Conservation (phyloP, 2,888 invertebrate species). For the Phragmatobia fuliginosa region DNA sequence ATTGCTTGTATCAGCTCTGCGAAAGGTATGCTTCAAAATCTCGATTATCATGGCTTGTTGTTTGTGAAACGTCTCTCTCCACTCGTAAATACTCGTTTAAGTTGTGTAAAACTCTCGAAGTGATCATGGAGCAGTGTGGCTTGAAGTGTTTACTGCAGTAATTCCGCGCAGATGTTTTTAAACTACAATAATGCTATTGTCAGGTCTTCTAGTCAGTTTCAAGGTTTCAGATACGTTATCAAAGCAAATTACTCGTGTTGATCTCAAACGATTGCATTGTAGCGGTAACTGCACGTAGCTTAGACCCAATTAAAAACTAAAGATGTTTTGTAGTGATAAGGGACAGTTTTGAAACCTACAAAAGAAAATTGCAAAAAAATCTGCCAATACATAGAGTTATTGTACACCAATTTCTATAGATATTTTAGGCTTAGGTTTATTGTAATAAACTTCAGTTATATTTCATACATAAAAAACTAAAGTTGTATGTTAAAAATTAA, state of each 20-base stretch:
- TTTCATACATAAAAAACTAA: no score
- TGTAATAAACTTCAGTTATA: not conserved
- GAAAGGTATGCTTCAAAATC: slow-evolving; percentile 88
- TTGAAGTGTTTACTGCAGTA: not conserved
- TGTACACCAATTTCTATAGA: not conserved
- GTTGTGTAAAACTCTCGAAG: not conserved
- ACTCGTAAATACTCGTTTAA: not conserved
- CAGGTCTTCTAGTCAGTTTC: slow-evolving; percentile 20
- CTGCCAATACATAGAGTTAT: not conserved
- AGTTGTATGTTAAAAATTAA: no score
- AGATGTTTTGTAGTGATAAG: not conserved
- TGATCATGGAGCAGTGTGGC: not conserved
- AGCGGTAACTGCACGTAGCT: not conserved
- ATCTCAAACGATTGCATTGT: slow-evolving; percentile 30
- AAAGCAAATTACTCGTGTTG: slow-evolving; percentile 29
- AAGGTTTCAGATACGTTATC: slow-evolving; percentile 52
- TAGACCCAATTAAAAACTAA: not conserved
- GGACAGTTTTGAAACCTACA: not conserved
- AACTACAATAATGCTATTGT: slow-evolving; percentile 24
- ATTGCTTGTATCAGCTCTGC: slow-evolving; percentile 94
- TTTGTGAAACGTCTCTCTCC: slow-evolving; percentile 28
- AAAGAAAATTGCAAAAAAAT: not conserved
- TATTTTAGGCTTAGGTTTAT: no score
- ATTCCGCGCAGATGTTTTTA: slow-evolving; percentile 40
- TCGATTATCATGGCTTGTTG: slow-evolving; percentile 28